Base-by-base conservation (phyloP, 2,797 vertebrate genomes). In the Pantherophis alleghaniensis region DNA sequence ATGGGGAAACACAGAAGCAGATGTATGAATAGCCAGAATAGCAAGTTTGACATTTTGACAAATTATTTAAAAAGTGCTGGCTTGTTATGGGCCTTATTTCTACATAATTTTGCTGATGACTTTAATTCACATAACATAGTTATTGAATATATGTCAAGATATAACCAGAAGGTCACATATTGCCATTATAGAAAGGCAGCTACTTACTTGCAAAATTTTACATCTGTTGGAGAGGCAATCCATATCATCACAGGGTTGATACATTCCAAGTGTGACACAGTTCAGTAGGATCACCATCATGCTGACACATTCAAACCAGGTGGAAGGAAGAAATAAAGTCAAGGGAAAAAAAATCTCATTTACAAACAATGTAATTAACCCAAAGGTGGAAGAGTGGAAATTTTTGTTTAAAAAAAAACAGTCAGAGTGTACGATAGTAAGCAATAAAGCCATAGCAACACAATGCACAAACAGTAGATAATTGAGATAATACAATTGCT, bases 231-330 rank as follows among this genome's bases (percentile, higher is more conserved):
- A 98, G 94, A 99, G 98, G 96, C 99, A 99, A 97, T 99, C 99
- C 97, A 99, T 99, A 98, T 99, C 99, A 94, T 99, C 99, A 57
- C 99, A 99, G 0, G 99, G 99, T 95, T 99, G 99, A 98, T 99
- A 99, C 99, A 99, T 99, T 96, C 99, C 99, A 96, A 99, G 97
- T 1, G 99, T 99, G 95, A 99, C 99, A 24, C 99, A 99, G 98
- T 99, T 99, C 92, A 99, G 98, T 95, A 99, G 97, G 97, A 99
- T 99, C 96, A 99, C 99, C 98, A 99, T 98, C 98, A 99, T 99
- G 97, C 99, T 99, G 95, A 99, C 97, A 95, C 98, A 98, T 96
- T 99, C 99, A 53, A 99, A 99, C 99, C 99, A 99, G 10, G 99
- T 99, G 93, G 92, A 55, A 95, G 94, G 88, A 86, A 90, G 14